Base-by-base conservation (phyloP, 2,888 invertebrate genomes). In the Antheraea assamensis region DNA sequence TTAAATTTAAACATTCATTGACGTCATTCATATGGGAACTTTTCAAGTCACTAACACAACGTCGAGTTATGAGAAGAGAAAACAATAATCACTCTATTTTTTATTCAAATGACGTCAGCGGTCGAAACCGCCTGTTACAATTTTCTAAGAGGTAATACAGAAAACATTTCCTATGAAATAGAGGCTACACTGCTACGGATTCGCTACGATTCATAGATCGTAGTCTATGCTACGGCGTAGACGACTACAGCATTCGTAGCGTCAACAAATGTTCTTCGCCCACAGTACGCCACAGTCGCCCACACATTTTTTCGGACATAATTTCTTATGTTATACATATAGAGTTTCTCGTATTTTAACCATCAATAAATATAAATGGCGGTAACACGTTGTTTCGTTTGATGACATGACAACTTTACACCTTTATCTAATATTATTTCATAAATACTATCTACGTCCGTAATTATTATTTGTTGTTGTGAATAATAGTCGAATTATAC, bases 221-320 rank as follows among this genome's bases (percentile, higher is more conserved):
- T 75, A 78, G 76, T 81, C 83, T 82, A 80, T 77, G 81, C 87
- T 88, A 87, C 85, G 84, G 19, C 84, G 87, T 87, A 87, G 82
- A 77, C 75, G 78, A 84, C 83, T 80, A 82, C 82, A 83, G 83
- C 81, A 81, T 80, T 79, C 85, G 87, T 87, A 87, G 87, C 83
- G 61, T 74, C 35, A 75, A 74, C 80, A 82, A 85, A 82, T 81
- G 73, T 17, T 58, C n/a, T 58, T 58, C 24, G 58, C n/a, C 24
- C n/a, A 24, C n/a, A 24, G 10, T 1, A 58, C 0, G n/a, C n/a
- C n/a, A n/a, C n/a, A n/a, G n/a, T n/a, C n/a, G n/a, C n/a, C 7
- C 8, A 58, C 8, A 1, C 13, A 10, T 21, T 24, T 21, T 24
- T 10, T 13, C n/a, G 58, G 13, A 58, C 58, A 10, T 58, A 0